Base-by-base conservation (phyloP, 2,113 vertebrate genomes). In the Myanophis thanlyinensis region DNA sequence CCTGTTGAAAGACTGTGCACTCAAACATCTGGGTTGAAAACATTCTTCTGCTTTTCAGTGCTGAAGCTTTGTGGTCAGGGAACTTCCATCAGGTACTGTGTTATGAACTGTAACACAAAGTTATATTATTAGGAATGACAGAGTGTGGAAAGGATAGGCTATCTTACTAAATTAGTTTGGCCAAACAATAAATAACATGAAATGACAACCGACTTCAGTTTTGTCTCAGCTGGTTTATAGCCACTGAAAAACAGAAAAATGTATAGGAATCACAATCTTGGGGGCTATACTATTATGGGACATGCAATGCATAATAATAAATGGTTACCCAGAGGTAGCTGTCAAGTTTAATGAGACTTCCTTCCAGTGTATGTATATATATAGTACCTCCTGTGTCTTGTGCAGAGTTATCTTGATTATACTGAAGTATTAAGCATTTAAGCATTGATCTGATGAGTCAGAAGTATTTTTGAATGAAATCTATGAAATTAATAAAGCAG, bases 161-260 rank as follows among this genome's bases (percentile, higher is more conserved):
- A 18, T 62, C 47, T 48, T 52, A 2, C 27, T 92, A 89, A 91
- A 91, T 90, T 25, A 48, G n/a, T 46, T 35, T 93, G 95, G 56
- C 86, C 91, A 93, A 10, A 89, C 89, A 88, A n/a, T 49, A 23
- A 62, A n/a, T 44, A 3, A 62, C 49, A 91, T 87, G 90, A 67
- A 54, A 89, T 23, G 9, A 18, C 30, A 91, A 85, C 67, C 67
- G n/a, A 18, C 91, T 7, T n/a, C 89, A 15, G 0, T 94, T 95
- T 93, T 53, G 91, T 84, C 35, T 23, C 44, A 0, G 0, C 85
- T 25, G 89, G 0, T 89, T 53, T 84, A 87, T 87, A 49, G 84
- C 89, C 53, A 87, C 54, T 93, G 47, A 73, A 52, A 80, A 8
- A n/a, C 54, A 40, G 51, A 93, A 56, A 92, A 89, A 88, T 30